phyloP scores from a whole-genome alignment of 2,888 invertebrate species.

The Gnatocerus cornutus region DNA sequence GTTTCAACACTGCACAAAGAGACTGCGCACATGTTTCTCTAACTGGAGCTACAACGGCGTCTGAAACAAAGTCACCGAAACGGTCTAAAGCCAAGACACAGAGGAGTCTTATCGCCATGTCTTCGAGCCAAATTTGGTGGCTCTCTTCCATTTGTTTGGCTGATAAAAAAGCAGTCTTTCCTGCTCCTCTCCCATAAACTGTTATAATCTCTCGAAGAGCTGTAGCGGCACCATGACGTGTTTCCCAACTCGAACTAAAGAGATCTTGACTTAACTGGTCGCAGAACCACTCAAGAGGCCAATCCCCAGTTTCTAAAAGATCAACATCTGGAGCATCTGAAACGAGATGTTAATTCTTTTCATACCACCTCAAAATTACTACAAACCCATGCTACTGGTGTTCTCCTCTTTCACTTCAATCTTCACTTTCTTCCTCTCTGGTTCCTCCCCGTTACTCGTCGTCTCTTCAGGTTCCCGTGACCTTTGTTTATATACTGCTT shows the following conservation, averaged over 20 bases:
- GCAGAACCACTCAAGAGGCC: constrained; percentile 93
- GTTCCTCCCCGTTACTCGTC: constrained; percentile 64
- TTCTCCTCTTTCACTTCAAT: constrained; percentile 71
- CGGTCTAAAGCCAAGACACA: constrained; percentile 95
- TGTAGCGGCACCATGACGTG: constrained; percentile 94
- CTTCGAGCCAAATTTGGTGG: constrained; percentile 93
- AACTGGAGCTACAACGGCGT: constrained; percentile 98
- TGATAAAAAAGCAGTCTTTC: constrained; percentile 77
- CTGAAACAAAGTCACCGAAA: constrained; percentile 98
- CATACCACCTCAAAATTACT: not conserved
- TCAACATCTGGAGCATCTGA: constrained; percentile 50
- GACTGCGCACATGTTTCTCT: constrained; percentile 97
- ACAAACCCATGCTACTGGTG: constrained; percentile 22
- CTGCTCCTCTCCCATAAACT: constrained; percentile 85
- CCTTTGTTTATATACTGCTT: constrained; percentile 76
- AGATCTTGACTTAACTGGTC: constrained; percentile 88
- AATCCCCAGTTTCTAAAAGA: constrained; percentile 76
- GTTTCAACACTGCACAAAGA: constrained; percentile 85
- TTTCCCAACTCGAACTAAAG: constrained; percentile 93
- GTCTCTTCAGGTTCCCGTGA: constrained; percentile 71
- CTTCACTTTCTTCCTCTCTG: constrained; percentile 80
- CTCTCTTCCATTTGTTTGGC: constrained; percentile 79
- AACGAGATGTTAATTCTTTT: constrained; percentile 3
- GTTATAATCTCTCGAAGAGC: constrained; percentile 88
- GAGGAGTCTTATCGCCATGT: constrained; percentile 87